phyloP scores from a whole-genome alignment of 2,113 vertebrate species.

The Miniopterus natalensis region DNA sequence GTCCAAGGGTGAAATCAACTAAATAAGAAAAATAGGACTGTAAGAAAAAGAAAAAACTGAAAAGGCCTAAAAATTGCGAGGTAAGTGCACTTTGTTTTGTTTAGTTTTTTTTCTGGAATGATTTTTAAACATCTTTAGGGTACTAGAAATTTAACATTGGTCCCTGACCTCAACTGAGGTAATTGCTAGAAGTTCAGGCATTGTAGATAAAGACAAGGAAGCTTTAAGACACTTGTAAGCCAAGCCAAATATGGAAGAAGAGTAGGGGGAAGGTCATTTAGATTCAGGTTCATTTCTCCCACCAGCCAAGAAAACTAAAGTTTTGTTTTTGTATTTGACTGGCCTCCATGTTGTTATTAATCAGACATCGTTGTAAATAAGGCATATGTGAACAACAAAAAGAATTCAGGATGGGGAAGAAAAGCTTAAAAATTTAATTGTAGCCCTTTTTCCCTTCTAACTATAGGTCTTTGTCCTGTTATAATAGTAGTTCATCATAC shows the following conservation, averaged over 20 bases:
- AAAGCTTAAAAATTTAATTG: slow-evolving; percentile 60
- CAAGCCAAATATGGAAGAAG: neutral
- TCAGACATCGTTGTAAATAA: slow-evolving; percentile 59
- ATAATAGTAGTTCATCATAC: slow-evolving; percentile 42
- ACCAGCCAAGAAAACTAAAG: slow-evolving; percentile 28
- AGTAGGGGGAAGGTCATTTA: neutral
- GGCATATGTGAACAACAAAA: slow-evolving; percentile 57
- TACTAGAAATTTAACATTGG: slow-evolving; percentile 30
- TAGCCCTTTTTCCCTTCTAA: neutral
- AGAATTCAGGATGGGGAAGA: slow-evolving; percentile 52
- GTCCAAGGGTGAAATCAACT: slow-evolving; percentile 44
- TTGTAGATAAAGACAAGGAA: neutral
- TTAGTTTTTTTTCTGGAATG: neutral
- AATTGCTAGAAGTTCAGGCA: neutral
- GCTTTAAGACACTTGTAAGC: neutral
- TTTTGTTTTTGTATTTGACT: slow-evolving; percentile 62
- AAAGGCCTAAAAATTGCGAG: slow-evolving; percentile 52
- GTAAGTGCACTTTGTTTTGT: slow-evolving; percentile 65
- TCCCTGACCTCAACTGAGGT: slow-evolving; percentile 3
- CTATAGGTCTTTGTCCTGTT: neutral
- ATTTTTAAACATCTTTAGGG: neutral
- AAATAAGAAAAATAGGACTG: slow-evolving; percentile 29
- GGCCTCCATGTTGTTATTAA: slow-evolving; percentile 33
- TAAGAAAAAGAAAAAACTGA: slow-evolving; percentile 44
- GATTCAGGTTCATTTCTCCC: slow-evolving; percentile 43